Base-by-base conservation (phyloP, 2,888 invertebrate genomes). In the Andrena dorsata region DNA sequence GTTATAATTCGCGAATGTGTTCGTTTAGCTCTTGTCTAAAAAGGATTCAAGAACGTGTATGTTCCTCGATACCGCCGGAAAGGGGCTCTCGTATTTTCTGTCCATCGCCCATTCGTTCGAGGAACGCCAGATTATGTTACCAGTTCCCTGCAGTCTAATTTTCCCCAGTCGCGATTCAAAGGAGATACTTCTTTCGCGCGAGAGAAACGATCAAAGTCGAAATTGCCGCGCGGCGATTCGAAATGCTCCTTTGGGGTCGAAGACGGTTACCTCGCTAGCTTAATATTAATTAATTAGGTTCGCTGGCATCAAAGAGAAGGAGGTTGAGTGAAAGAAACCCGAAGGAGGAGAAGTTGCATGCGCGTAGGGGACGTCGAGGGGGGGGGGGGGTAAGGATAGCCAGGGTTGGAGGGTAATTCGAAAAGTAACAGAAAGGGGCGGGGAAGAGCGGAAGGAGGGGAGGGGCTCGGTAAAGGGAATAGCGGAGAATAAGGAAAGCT, bases 241-340 rank as follows among this genome's bases (percentile, higher is more conserved):
- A 53, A n/a, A 51, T 35, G 26, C 20, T 53, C 30, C 28, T 53
- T 32, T 60, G 13, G 30, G 5, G 16, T 49, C 23, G n/a, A 30
- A 35, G 30, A 23, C 60, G 13, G 26, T n/a, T n/a, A 8, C 23
- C 32, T 47, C 58, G n/a, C 23, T 20, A 60, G 65, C 20, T 66
- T 60, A 35, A 58, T 65, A 58, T 70, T 78, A 70, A 78, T 80
- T 78, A 70, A 65, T 70, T 61, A 63, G 13, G 53, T 69, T 65
- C 10, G 4, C 10, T 23, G 28, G 20, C 20, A 16, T 51, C 13
- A 32, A 68, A 71, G 20, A 6, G 4, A 35, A 2, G 4, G 20
- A 23, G 72, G 26, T 13, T 4, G 26, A 5, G 5, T 0, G 47
- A 2, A 41, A 49, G 51, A 63, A 51, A 58, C 41, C 16, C 16